A percentile compares a stretch with the other conserved stretches of the same genome.
Conservation (phyloP, 2,113 vertebrate species). For the Porphyrio hochstetteri region DNA sequence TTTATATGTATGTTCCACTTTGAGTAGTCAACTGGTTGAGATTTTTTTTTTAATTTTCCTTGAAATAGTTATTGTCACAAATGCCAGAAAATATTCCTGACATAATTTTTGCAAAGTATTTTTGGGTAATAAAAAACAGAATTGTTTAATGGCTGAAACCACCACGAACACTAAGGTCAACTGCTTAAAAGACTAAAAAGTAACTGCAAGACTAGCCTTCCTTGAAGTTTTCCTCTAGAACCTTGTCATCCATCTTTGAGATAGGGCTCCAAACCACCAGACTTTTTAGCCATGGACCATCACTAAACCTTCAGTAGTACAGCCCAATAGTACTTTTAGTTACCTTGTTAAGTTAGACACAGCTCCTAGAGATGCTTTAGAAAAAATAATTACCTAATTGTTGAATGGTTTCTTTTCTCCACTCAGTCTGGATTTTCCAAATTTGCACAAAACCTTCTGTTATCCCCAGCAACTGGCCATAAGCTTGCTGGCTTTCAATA, state of each 20-base stretch:
- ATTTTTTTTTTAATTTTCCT: neutral
- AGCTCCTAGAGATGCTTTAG: neutral
- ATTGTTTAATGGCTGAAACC: neutral
- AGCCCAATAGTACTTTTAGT: neutral
- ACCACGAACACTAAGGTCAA: neutral
- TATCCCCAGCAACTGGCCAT: neutral
- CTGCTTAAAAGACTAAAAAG: slow-evolving; percentile 1
- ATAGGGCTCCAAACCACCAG: neutral
- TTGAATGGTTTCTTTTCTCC: neutral
- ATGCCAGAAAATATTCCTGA: neutral
- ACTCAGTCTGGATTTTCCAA: neutral
- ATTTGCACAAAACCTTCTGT: neutral
- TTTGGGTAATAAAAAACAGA: neutral
- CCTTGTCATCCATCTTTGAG: neutral
- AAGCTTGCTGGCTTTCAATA: neutral
- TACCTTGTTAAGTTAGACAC: neutral
- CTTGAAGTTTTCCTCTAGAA: neutral
- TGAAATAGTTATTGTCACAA: neutral
- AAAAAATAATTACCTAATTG: neutral
- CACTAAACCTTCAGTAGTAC: neutral
- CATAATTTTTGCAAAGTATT: neutral
- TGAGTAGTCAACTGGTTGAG: neutral
- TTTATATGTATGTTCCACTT: neutral
- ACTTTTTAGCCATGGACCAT: neutral
- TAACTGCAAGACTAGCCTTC: neutral